Percentiles rank a stretch among this genome's conserved stretches.
These are phyloP conservation scores for Sebastes ruberrimus DNA, from an alignment of 2,797 vertebrate species.

Conservation along the genomic window DNA sequence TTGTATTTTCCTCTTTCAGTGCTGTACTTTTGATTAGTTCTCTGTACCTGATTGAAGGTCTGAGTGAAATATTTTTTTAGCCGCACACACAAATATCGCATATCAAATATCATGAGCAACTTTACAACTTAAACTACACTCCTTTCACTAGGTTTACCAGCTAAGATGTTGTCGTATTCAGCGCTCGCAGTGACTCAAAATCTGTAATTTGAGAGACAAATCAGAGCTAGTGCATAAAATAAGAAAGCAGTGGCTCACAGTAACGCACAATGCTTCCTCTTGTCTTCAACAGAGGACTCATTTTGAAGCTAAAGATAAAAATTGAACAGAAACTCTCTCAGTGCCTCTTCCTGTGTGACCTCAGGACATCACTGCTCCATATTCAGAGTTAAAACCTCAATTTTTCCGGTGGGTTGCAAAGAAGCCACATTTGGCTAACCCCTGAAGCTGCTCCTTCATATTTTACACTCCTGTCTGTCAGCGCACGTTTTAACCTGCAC, in stretches of 20 bases:
- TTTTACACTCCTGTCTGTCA: slow-evolving; percentile 33
- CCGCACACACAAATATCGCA: background rate
- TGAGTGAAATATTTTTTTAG: background rate
- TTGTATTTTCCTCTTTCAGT: background rate
- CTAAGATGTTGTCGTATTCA: background rate
- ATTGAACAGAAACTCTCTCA: background rate
- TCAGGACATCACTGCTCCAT: slow-evolving; percentile 28
- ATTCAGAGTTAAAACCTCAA: background rate
- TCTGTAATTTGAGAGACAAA: background rate
- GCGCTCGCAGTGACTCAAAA: background rate
- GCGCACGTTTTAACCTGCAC: background rate
- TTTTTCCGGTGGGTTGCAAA: background rate
- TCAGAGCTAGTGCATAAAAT: background rate
- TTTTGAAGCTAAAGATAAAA: background rate
- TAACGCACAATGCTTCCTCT: slow-evolving; percentile 1
- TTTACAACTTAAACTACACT: background rate
- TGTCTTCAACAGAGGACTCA: slow-evolving; percentile 5
- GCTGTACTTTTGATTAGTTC: background rate
- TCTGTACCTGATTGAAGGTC: background rate
- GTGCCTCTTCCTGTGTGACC: slow-evolving; percentile 51
- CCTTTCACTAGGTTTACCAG: background rate
- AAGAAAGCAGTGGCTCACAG: background rate
- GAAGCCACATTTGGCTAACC: background rate
- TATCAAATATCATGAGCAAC: slow-evolving; percentile 21
- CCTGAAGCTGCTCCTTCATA: background rate